phyloP scores from a whole-genome alignment of 2,888 invertebrate genomes.

The Onthophagus sagittarius region DNA sequence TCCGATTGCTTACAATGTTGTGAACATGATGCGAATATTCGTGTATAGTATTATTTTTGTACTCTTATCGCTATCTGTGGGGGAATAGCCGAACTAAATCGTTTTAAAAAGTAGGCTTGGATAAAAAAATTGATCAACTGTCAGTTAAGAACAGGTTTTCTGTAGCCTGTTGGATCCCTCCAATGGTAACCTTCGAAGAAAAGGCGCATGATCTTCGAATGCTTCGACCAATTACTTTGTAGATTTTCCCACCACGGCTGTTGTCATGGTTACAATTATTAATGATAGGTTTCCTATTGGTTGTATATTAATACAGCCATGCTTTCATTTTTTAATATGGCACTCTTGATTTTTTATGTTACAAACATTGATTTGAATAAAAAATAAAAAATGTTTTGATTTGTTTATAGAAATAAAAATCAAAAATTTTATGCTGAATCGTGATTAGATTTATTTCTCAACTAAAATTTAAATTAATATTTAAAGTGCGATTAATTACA shows the following conservation, averaged over 20 bases:
- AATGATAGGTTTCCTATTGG: conserved; percentile 45
- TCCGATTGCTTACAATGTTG: too few relatives aligned
- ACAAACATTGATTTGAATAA: background rate
- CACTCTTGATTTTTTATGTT: conserved; percentile 13
- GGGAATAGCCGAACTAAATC: background rate
- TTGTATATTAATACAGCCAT: conserved; percentile 37
- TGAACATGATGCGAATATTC: too few relatives aligned
- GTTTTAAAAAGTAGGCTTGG: background rate
- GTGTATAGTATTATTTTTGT: background rate
- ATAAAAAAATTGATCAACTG: background rate
- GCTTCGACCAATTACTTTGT: background rate
- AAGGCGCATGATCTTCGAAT: background rate
- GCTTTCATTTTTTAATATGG: conserved; percentile 40
- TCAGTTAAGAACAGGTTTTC: conserved; percentile 4
- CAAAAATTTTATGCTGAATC: background rate
- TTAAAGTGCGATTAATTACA: background rate
- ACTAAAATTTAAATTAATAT: background rate
- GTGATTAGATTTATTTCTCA: background rate
- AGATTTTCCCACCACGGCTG: conserved; percentile 35
- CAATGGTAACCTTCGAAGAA: background rate
- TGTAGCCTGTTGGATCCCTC: background rate
- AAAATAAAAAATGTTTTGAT: background rate
- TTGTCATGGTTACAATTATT: conserved; percentile 44
- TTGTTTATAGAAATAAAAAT: background rate
- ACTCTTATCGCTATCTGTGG: background rate